These are phyloP conservation scores for Nymphalis urticae DNA, from an alignment of 2,888 invertebrate species.

Conservation along the genomic window DNA sequence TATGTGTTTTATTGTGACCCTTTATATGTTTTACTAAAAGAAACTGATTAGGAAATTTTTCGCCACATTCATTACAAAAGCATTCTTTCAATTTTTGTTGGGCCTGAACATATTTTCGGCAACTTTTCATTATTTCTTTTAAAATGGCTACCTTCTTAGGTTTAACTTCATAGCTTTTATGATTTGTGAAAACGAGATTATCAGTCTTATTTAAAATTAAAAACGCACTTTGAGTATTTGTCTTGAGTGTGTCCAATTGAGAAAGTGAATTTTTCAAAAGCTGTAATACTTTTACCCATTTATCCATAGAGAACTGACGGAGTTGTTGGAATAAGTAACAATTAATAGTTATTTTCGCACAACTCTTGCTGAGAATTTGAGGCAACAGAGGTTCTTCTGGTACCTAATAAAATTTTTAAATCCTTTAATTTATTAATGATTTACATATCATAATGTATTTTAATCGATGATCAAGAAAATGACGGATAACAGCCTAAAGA, in stretches of 20 bases:
- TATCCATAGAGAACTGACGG: constrained; percentile 51
- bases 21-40: constrained; percentile 54
- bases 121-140: constrained; percentile 52
- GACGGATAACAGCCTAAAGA: no score
- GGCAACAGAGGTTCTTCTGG: constrained; percentile 53
- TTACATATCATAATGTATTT: background rate
- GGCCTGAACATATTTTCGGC: constrained; percentile 47
- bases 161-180: constrained; percentile 42
- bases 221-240: constrained; percentile 11
- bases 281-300: constrained; percentile 52
- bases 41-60: constrained; percentile 47
- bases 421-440: background rate
- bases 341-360: constrained; percentile 55
- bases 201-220: constrained; percentile 44
- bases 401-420: constrained; percentile 50
- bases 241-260: constrained; percentile 35
- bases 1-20: constrained; percentile 48
- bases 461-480: no score
- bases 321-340: constrained; percentile 61
- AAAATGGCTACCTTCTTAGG: constrained; percentile 51
- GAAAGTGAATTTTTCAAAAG: constrained; percentile 48
- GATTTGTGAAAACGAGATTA: constrained; percentile 55
- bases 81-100: constrained; percentile 41
- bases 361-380: constrained; percentile 56
- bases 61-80: constrained; percentile 60